Evolutionary conservation across 1,140 invertebrate genomes (phyloP).

Genomic region (Aphaenogaster floridana): DNA sequence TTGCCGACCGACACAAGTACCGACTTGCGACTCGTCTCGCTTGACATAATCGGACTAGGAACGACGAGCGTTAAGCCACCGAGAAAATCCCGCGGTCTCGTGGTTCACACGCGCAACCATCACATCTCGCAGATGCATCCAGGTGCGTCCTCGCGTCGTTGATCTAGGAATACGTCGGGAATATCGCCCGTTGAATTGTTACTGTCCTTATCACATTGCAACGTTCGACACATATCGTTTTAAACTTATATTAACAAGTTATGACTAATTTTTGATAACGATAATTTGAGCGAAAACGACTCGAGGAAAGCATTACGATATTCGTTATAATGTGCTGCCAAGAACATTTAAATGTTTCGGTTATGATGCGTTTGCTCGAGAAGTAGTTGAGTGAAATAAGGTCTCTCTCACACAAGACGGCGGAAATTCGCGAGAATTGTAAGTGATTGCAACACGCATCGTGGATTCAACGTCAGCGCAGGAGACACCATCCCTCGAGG

Average conservation of each 20-base stretch:
- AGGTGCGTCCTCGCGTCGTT: slow-evolving; percentile 7
- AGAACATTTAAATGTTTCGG: background rate
- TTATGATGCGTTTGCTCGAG: background rate
- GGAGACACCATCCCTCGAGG: background rate
- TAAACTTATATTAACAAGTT: background rate
- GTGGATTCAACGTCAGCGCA: background rate
- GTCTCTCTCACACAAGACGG: background rate
- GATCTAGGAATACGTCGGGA: background rate
- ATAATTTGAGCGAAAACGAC: background rate
- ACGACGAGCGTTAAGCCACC: background rate
- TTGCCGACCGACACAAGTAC: slow-evolving; percentile 41
- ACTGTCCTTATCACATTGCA: slow-evolving; percentile 14
- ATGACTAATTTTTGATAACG: background rate
- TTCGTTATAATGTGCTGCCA: background rate
- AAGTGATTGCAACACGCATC: slow-evolving; percentile 6
- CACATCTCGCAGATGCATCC: slow-evolving; percentile 2
- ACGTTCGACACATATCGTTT: background rate
- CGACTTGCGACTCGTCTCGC: slow-evolving; percentile 30
- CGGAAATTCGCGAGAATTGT: slow-evolving; percentile 22
- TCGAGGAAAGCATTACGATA: background rate
- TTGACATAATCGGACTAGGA: background rate
- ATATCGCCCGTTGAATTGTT: background rate
- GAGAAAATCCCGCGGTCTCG: background rate
- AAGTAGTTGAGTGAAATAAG: slow-evolving; percentile 5
- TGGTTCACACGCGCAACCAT: background rate